Percentiles rank a stretch among this genome's conserved stretches.
Evolutionary conservation across 2,113 vertebrate genomes (phyloP).

Genomic region (Trochalopteron elliotii): DNA sequence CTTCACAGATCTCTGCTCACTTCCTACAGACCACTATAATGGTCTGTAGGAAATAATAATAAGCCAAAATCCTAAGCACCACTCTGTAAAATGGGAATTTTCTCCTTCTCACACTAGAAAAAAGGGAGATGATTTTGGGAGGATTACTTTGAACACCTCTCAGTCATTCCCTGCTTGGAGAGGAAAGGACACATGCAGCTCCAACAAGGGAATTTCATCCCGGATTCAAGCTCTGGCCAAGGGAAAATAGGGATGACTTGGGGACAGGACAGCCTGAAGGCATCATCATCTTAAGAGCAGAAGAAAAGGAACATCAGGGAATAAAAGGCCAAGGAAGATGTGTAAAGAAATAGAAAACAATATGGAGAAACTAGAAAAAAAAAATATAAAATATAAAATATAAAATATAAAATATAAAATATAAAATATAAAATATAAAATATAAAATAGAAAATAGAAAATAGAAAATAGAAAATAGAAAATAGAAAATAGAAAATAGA

Average conservation of each 20-base stretch:
- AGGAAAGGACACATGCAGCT: slow-evolving; percentile 14
- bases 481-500: too few species aligned
- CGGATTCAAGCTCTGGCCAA: not conserved
- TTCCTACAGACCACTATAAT: not conserved
- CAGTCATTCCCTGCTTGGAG: not conserved
- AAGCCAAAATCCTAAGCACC: not conserved
- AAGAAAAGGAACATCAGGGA: not conserved
- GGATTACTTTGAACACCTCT: not conserved
- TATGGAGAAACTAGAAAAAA: too few species aligned
- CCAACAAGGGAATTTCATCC: not conserved
- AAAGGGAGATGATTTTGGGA: not conserved
- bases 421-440: too few species aligned
- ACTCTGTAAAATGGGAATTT: not conserved
- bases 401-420: too few species aligned
- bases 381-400: too few species aligned
- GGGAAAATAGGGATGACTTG: rapidly evolving
- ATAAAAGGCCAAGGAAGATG: not conserved
- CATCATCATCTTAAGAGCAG: rapidly evolving
- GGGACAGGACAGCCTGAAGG: not conserved
- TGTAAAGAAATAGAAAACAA: not conserved
- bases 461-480: too few species aligned
- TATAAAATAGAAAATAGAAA: too few species aligned
- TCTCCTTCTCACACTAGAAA: not conserved
- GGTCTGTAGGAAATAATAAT: too few species aligned
- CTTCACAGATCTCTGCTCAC: not conserved